Percentiles rank a stretch among this genome's conserved stretches.
phyloP scores from a whole-genome alignment of 2,113 vertebrate species.

The Carollia perspicillata region DNA sequence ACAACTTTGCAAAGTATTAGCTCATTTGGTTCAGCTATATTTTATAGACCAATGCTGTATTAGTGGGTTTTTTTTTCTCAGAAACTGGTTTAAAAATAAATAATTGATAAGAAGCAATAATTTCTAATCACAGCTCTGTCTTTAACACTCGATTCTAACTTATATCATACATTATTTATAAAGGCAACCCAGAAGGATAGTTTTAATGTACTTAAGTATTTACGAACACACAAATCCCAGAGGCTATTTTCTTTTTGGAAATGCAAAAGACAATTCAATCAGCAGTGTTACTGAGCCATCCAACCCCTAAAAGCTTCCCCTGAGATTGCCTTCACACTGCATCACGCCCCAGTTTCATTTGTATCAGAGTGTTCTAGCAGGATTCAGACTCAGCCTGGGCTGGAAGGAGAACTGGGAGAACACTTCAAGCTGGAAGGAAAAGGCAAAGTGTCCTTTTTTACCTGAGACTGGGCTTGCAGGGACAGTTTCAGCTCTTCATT shows the following conservation, averaged over 20 bases:
- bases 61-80: neutral
- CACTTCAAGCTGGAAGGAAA: neutral
- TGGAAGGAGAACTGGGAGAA: neutral
- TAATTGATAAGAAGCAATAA: conserved; percentile 12
- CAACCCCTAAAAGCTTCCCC: conserved; percentile 26
- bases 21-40: neutral
- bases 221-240: conserved; percentile 1
- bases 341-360: neutral
- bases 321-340: neutral
- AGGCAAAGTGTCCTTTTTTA: conserved; percentile 73
- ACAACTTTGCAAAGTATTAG: conserved; percentile 20
- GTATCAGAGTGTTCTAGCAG: neutral
- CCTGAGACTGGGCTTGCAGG: conserved; percentile 95
- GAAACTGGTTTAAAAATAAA: conserved; percentile 47
- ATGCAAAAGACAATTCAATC: conserved; percentile 30
- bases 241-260: conserved; percentile 39
- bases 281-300: conserved; percentile 33
- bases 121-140: conserved; percentile 57
- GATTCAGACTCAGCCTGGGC: neutral
- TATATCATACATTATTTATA: conserved; percentile 56
- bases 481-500: conserved; percentile 87
- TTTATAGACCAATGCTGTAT: neutral
- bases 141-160: conserved; percentile 29
- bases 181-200: conserved; percentile 29
- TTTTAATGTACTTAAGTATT: conserved; percentile 52